Evolutionary conservation across 2,888 invertebrate species (phyloP).

Genomic region (Eucera pruinosa): DNA sequence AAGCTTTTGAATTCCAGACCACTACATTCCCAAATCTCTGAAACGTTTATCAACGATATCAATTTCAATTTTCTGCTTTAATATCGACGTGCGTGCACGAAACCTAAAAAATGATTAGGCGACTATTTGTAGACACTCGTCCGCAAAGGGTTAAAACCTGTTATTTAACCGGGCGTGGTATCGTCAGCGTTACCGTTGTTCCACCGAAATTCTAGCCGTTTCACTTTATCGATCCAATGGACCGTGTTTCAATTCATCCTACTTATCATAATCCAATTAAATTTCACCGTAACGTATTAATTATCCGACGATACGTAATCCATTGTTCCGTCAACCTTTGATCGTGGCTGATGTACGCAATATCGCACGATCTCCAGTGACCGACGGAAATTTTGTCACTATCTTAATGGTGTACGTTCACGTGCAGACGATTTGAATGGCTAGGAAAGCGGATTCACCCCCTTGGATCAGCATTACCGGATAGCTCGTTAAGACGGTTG

Average conservation of each 20-base stretch:
- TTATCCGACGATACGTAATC: slow-evolving; percentile 26
- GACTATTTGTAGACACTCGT: no score
- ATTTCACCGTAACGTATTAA: slow-evolving; percentile 29
- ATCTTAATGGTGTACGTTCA: not conserved
- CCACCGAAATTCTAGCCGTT: not conserved
- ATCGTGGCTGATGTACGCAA: not conserved
- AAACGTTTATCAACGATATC: no score
- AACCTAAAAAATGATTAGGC: no score
- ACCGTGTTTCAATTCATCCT: slow-evolving; percentile 8
- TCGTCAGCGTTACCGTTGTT: no score
- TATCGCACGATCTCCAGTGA: slow-evolving; percentile 5
- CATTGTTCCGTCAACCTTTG: slow-evolving; percentile 12
- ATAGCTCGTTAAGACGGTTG: slow-evolving; percentile 63
- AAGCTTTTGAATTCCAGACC: no score
- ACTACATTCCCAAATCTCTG: no score
- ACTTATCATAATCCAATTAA: slow-evolving; percentile 54
- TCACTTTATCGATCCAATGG: slow-evolving; percentile 33
- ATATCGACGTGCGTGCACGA: no score
- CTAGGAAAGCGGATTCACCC: slow-evolving; percentile 41
- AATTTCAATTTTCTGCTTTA: no score
- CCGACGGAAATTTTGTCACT: slow-evolving; percentile 15
- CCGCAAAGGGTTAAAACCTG: no score
- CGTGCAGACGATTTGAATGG: slow-evolving; percentile 9
- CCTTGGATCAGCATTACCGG: slow-evolving; percentile 35
- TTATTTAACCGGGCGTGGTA: no score